Conservation (phyloP, 1,140 invertebrate species). For the Trichogramma pretiosum region DNA sequence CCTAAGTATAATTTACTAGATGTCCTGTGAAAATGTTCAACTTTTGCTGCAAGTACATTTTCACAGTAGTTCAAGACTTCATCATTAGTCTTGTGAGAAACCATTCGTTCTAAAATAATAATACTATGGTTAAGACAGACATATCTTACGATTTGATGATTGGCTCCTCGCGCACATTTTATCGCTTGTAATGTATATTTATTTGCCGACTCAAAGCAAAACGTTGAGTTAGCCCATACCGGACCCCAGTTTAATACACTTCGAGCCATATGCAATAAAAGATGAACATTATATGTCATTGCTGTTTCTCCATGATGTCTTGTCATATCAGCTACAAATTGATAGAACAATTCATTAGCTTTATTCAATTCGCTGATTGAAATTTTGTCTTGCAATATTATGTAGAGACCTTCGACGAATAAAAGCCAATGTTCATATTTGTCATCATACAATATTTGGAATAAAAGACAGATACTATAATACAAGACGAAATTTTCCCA, state of each 20-base stretch:
- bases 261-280: not conserved
- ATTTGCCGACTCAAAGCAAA: not conserved
- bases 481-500: constrained; percentile 4
- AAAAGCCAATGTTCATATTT: not conserved
- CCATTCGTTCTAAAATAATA: too few relatives aligned
- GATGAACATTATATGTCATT: constrained; percentile 3
- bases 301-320: not conserved
- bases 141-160: not conserved
- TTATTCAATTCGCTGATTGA: not conserved
- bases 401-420: not conserved
- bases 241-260: not conserved
- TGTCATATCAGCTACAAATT: not conserved
- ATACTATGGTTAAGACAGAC: too few relatives aligned
- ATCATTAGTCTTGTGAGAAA: too few relatives aligned
- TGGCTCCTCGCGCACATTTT: not conserved
- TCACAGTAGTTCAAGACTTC: too few relatives aligned
- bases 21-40: too few relatives aligned
- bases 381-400: not conserved
- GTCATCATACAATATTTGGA: not conserved
- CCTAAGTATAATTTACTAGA: too few relatives aligned
- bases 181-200: not conserved
- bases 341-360: not conserved
- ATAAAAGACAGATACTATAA: constrained; percentile 8
- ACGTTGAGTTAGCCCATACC: not conserved
- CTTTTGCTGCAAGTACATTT: too few relatives aligned